Percentiles rank a stretch among this genome's conserved stretches.
Conservation (phyloP, 2,113 vertebrate species). For the Upupa epops region DNA sequence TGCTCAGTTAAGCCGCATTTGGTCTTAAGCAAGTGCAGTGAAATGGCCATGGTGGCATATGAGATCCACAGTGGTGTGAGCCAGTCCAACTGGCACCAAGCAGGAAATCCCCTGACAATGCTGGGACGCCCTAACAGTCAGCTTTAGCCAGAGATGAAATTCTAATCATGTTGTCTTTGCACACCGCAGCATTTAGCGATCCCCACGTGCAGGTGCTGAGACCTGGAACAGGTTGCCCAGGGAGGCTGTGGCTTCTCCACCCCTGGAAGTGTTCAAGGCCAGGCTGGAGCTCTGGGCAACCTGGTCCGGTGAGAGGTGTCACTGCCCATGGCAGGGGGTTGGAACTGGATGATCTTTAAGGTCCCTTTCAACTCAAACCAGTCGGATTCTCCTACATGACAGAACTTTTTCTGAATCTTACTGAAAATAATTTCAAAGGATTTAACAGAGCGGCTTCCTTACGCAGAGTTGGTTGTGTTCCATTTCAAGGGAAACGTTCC, state of each 20-base stretch:
- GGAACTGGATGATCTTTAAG: neutral
- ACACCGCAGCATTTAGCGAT: neutral
- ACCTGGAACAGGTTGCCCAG: too few species aligned
- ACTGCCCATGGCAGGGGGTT: too few species aligned
- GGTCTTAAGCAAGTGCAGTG: neutral
- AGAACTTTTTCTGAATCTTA: neutral
- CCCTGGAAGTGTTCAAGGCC: too few species aligned
- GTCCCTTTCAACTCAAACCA: neutral
- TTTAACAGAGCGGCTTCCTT: neutral
- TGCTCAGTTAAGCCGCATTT: neutral
- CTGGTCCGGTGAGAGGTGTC: too few species aligned
- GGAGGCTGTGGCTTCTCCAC: too few species aligned
- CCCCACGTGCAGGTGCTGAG: neutral
- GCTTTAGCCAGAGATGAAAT: neutral
- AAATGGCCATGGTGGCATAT: accelerated
- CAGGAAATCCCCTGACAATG: accelerated
- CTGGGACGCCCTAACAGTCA: accelerated
- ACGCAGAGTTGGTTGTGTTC: neutral
- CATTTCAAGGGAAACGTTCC: neutral
- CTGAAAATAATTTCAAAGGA: neutral
- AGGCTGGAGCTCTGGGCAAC: too few species aligned
- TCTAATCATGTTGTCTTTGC: accelerated
- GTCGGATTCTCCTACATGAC: neutral
- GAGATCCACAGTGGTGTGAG: accelerated
- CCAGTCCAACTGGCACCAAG: neutral